A percentile compares a stretch with the other conserved stretches of the same genome.
Conservation (phyloP, 2,888 invertebrate species). For the Euzophera pinguis region DNA sequence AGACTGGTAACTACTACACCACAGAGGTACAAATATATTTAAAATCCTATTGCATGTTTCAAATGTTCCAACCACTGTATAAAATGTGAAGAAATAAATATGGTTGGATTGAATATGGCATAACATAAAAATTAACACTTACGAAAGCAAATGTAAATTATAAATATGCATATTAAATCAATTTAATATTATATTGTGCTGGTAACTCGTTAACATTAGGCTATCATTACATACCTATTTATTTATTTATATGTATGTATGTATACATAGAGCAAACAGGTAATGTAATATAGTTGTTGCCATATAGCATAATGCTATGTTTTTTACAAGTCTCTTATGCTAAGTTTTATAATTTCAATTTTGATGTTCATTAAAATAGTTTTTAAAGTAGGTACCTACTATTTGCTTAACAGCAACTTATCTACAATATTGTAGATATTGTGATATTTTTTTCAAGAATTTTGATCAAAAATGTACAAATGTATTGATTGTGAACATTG, state of each 20-base stretch:
- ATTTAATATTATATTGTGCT: too few species aligned
- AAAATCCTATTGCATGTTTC: too few species aligned
- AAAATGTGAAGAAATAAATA: too few species aligned
- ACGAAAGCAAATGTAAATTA: too few species aligned
- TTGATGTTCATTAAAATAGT: background rate
- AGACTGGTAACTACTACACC: too few species aligned
- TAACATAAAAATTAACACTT: too few species aligned
- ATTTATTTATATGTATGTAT: background rate
- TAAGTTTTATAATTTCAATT: slow-evolving; percentile 1
- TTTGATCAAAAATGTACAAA: background rate
- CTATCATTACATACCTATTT: background rate
- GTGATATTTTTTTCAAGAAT: slow-evolving; percentile 1
- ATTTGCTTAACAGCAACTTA: slow-evolving; percentile 1
- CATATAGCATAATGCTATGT: background rate
- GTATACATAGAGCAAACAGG: background rate
- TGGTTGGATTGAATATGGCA: too few species aligned
- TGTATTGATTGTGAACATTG: background rate
- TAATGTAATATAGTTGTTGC: background rate
- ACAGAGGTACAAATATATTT: too few species aligned
- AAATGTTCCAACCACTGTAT: too few species aligned
- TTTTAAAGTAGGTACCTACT: background rate
- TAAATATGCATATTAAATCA: too few species aligned
- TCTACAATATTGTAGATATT: background rate
- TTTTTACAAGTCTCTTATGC: background rate
- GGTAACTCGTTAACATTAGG: background rate